These are phyloP conservation scores for Sinonovacula constricta DNA, from an alignment of 1,140 invertebrate species.

Conservation along the genomic window DNA sequence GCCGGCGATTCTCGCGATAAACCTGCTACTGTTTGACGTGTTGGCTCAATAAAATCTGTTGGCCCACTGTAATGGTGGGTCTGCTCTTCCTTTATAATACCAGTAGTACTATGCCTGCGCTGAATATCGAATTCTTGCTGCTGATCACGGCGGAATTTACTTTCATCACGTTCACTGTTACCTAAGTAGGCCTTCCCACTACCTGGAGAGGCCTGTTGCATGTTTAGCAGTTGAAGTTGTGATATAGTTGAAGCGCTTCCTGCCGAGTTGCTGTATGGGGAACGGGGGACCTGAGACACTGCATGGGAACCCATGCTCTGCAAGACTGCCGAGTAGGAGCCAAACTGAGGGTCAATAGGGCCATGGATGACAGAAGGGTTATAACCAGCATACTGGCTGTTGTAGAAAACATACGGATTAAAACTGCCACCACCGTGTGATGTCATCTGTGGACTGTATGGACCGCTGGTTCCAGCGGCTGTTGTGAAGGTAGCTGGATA, in stretches of 20 bases:
- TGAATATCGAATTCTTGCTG: conserved; percentile 35
- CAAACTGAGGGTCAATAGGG: conserved; percentile 69
- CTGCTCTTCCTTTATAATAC: conserved; percentile 45
- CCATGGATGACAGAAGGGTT: conserved; percentile 27
- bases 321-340: conserved; percentile 74
- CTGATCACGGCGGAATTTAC: conserved; percentile 30
- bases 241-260: neutral
- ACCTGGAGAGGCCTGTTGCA: conserved; percentile 50
- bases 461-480: conserved; percentile 41
- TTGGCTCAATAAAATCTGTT: conserved; percentile 30
- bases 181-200: conserved; percentile 16
- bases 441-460: conserved; percentile 64
- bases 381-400: conserved; percentile 53
- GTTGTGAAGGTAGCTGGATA: conserved; percentile 48
- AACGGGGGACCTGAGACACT: conserved; percentile 67
- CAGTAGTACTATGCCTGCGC: conserved; percentile 42
- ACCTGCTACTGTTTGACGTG: conserved; percentile 14
- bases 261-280: conserved; percentile 53
- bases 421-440: conserved; percentile 45
- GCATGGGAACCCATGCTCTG: conserved; percentile 74
- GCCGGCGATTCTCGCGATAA: conserved; percentile 33
- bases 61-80: conserved; percentile 32
- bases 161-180: conserved; percentile 33
- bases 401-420: conserved; percentile 22
- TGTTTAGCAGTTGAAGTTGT: conserved; percentile 52